Conservation (phyloP, 2,797 vertebrate genomes). For the Darevskia mixta region DNA sequence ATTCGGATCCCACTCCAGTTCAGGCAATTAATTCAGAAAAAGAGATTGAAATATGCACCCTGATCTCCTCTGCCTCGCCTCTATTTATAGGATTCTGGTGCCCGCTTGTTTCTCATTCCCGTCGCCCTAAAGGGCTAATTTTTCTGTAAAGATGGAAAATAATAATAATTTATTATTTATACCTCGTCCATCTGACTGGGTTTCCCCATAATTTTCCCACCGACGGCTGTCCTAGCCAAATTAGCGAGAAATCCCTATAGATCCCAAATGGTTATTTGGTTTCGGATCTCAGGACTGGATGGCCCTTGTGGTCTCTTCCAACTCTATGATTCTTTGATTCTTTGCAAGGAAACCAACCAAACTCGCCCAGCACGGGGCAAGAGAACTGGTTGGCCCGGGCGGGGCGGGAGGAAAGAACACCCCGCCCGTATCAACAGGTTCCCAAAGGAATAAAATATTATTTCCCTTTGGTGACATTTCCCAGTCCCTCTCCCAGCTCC, state of each 20-base stretch:
- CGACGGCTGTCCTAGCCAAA: slow-evolving; percentile 49
- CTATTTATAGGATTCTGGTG: too few relatives aligned
- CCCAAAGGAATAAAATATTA: not conserved
- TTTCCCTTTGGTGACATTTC: not conserved
- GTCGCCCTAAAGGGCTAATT: too few relatives aligned
- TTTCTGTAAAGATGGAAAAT: too few relatives aligned
- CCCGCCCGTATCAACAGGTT: not conserved
- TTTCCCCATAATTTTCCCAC: not conserved
- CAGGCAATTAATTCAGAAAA: not conserved
- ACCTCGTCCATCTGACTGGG: too few relatives aligned
- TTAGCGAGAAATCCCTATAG: slow-evolving; percentile 74
- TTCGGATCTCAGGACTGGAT: slow-evolving; percentile 67
- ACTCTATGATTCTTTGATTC: not conserved
- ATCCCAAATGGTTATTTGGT: slow-evolving; percentile 73
- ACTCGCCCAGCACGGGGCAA: slow-evolving; percentile 42
- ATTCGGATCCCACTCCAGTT: not conserved
- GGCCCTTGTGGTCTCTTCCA: slow-evolving; percentile 35
- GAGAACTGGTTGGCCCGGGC: not conserved
- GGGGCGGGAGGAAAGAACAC: not conserved
- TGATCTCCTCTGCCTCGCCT: too few relatives aligned
- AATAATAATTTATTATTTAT: not conserved
- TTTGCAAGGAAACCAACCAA: slow-evolving; percentile 46
- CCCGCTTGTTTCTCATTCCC: too few relatives aligned
- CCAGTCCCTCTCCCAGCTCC: too few relatives aligned
- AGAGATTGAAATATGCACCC: not conserved